These are phyloP conservation scores for Intellagama lesueurii DNA, from an alignment of 2,797 vertebrate species.

Conservation along the genomic window DNA sequence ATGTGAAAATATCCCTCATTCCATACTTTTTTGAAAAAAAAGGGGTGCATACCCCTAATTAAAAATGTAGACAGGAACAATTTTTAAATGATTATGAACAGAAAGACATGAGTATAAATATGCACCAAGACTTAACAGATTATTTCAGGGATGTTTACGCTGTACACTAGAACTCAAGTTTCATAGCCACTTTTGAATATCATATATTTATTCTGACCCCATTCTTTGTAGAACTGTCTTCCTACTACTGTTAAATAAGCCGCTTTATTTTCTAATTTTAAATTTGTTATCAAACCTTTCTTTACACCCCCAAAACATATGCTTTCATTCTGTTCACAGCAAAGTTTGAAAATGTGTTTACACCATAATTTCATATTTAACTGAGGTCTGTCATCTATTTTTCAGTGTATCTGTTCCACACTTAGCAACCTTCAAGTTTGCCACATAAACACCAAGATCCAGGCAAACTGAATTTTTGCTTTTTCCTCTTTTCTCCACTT, in stretches of 20 bases:
- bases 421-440: background rate
- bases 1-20: too few relatives aligned
- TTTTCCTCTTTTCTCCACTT: background rate
- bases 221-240: constrained; percentile 72
- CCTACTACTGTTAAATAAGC: constrained; percentile 75
- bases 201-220: constrained; percentile 72
- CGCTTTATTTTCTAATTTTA: constrained; percentile 78
- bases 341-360: constrained; percentile 63
- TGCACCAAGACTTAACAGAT: constrained; percentile 40
- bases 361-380: constrained; percentile 64
- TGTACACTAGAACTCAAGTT: constrained; percentile 66
- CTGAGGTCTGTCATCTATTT: background rate
- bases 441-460: background rate
- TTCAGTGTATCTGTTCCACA: background rate
- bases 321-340: constrained; percentile 68
- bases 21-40: too few relatives aligned
- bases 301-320: constrained; percentile 75
- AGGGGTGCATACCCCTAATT: background rate
- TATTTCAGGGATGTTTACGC: constrained; percentile 69
- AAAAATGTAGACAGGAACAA: constrained; percentile 8
- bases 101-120: background rate
- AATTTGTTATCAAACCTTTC: constrained; percentile 75
- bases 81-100: constrained; percentile 31
- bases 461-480: background rate
- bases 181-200: constrained; percentile 75